Percentiles rank a stretch among this genome's conserved stretches.
Conservation (phyloP, 2,113 vertebrate genomes). For the Bettongia penicillata region DNA sequence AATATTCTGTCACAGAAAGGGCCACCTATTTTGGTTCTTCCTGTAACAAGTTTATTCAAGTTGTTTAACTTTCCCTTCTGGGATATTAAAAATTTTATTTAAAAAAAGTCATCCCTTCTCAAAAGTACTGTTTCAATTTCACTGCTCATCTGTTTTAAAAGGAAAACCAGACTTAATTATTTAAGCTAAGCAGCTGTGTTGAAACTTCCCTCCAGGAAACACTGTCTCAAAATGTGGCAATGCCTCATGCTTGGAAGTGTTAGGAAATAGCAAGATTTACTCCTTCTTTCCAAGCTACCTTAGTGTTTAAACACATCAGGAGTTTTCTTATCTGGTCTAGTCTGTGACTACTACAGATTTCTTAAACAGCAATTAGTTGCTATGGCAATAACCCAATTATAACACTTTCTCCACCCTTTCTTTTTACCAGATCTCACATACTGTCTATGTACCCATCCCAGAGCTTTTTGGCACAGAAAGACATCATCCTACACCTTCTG, state of each 20-base stretch:
- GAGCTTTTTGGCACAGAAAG: constrained; percentile 68
- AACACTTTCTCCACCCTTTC: constrained; percentile 52
- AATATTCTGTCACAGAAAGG: constrained; percentile 5
- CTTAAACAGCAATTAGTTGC: constrained; percentile 62
- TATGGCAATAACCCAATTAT: constrained; percentile 59
- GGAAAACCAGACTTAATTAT: constrained; percentile 35
- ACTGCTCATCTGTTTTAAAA: constrained; percentile 30
- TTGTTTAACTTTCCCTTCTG: constrained; percentile 31
- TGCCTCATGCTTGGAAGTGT: neutral
- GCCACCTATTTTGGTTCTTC: constrained; percentile 16
- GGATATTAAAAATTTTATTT: constrained; percentile 26
- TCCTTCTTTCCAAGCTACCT: constrained; percentile 4
- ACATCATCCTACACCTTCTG: constrained; percentile 67
- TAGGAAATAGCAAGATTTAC: neutral
- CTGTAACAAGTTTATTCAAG: constrained; percentile 33
- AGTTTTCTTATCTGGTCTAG: constrained; percentile 43
- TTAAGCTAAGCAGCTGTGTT: constrained; percentile 37
- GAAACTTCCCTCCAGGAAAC: constrained; percentile 48
- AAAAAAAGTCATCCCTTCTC: constrained; percentile 50
- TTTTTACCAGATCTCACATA: constrained; percentile 51
- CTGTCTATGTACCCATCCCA: constrained; percentile 65
- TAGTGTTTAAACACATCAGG: constrained; percentile 48
- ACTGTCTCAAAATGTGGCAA: constrained; percentile 37
- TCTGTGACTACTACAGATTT: constrained; percentile 58
- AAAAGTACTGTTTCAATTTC: neutral